Base-by-base conservation (phyloP, 2,797 vertebrate species). In the Potorous gilbertii region DNA sequence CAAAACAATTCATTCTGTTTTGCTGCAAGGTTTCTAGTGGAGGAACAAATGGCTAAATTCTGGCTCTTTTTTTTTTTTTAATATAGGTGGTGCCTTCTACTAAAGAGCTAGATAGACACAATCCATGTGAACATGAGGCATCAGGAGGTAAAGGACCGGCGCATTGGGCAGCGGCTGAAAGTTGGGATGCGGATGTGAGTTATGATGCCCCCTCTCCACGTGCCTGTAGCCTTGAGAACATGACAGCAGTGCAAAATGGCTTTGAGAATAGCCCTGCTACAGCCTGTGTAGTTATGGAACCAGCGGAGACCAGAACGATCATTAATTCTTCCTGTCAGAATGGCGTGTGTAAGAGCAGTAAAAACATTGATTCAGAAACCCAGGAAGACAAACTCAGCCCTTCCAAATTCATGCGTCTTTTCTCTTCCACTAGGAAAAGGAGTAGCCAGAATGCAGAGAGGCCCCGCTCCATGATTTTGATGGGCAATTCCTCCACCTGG, bases 401-500 rank as follows among this genome's bases (percentile, higher is more conserved):
- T 31, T 99, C 99, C 90, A 99, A 99, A 98, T 98, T 99, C n/a
- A 98, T 99, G 98, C 99, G 98, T 91, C 98, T 99, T 93, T 99
- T 99, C 96, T 99, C 99, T 0, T 99, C 98, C 10, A 98, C 99
- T 24, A 98, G 98, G 92, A 99, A 99, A 97, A 98, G 98, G 50
- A 94, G 97, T 0, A 96, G 98, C 55, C 95, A 97, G 31, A 97
- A 96, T 57, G 95, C 98, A 0, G 99, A 99, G 46, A 96, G 98
- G 96, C 98, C 99, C 50, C 97, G 96, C 91, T 98, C 99, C 0
- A 92, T 98, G 90, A 98, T 98, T 95, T 97, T 98, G 96, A 98
- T 98, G 81, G 97, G 99, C 55, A 98, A 57, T 94, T 98, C 99
- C 0, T 99, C 99, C 93, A 98, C 99, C 0, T 99, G 99, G 99